A percentile compares a stretch with the other conserved stretches of the same genome.
phyloP scores from a whole-genome alignment of 2,113 vertebrate genomes.

The Lagopus leucura region DNA sequence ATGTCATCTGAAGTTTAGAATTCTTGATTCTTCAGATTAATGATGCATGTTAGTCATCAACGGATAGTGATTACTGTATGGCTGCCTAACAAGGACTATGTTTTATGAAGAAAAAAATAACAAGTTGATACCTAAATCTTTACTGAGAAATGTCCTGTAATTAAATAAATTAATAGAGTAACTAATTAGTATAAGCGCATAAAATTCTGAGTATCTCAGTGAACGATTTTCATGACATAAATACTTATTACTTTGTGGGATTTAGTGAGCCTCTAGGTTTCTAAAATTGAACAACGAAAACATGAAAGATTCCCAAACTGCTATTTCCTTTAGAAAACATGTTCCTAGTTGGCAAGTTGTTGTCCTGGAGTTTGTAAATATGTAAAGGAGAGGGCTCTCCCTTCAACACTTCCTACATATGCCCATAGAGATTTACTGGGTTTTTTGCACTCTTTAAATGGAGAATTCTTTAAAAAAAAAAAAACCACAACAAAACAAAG shows the following conservation, averaged over 20 bases:
- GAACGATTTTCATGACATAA: neutral
- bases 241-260: neutral
- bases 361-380: neutral
- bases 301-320: neutral
- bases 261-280: neutral
- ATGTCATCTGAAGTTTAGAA: neutral
- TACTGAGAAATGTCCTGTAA: neutral
- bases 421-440: neutral
- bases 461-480: neutral
- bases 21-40: neutral
- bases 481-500: neutral
- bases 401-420: constrained; percentile 40
- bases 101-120: neutral
- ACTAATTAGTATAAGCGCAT: neutral
- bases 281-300: constrained; percentile 8
- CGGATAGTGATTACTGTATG: neutral
- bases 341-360: neutral
- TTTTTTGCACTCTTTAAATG: neutral
- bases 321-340: neutral
- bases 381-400: neutral
- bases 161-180: neutral
- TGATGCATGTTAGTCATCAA: neutral
- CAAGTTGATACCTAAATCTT: neutral
- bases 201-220: neutral
- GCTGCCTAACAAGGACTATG: neutral